Conservation (phyloP, 2,888 invertebrate genomes). For the Tolmerus cingulatus region DNA sequence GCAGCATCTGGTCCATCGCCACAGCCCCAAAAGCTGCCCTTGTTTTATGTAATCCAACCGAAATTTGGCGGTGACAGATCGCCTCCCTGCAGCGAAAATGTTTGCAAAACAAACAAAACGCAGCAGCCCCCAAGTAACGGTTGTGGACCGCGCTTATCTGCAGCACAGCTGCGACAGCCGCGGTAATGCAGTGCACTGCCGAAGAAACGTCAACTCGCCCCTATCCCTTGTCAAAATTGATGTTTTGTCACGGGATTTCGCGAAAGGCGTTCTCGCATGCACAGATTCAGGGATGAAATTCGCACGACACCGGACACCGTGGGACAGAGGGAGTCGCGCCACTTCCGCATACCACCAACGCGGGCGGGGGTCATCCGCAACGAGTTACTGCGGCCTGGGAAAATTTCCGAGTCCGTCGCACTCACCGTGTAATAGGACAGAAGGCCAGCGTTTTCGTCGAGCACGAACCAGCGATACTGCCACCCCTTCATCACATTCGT, state of each 20-base stretch:
- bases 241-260: background rate
- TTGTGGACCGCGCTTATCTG: background rate
- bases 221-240: background rate
- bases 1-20: background rate
- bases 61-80: background rate
- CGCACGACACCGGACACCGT: background rate
- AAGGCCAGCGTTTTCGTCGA: slow-evolving; percentile 95
- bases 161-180: background rate
- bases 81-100: background rate
- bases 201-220: background rate
- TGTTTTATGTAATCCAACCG: background rate
- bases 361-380: background rate
- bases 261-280: background rate
- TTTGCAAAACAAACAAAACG: background rate
- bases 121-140: background rate
- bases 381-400: background rate
- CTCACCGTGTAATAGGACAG: slow-evolving; percentile 95
- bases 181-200: background rate
- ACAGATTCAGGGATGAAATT: background rate
- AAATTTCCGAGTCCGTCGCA: background rate
- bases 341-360: background rate
- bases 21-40: background rate
- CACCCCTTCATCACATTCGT: slow-evolving; percentile 75
- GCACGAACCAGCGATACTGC: slow-evolving; percentile 99
- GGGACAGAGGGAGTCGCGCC: background rate